phyloP scores from a whole-genome alignment of 2,797 vertebrate species.

The Pseudomugil gertrudae region DNA sequence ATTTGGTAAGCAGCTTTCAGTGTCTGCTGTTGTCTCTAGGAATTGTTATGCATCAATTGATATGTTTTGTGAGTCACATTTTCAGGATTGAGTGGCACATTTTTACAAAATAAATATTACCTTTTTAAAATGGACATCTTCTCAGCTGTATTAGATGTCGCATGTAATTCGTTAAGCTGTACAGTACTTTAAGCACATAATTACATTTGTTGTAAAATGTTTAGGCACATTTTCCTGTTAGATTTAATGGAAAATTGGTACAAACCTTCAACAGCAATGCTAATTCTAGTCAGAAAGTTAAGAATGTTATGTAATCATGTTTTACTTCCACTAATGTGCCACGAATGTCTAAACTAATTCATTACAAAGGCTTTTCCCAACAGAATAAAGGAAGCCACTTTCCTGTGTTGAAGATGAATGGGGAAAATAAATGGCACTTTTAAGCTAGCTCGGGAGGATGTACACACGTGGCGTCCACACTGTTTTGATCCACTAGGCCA shows the following conservation, averaged over 20 bases:
- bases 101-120: no score
- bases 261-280: no score
- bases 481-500: conserved; percentile 36
- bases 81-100: no score
- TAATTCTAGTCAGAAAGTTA: neutral
- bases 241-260: no score
- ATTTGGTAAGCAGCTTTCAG: no score
- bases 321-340: neutral
- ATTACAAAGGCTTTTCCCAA: conserved; percentile 7
- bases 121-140: no score
- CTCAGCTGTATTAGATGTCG: no score
- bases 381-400: conserved; percentile 3
- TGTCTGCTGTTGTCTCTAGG: neutral
- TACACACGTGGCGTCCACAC: conserved; percentile 22
- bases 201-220: neutral
- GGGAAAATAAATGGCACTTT: conserved; percentile 34
- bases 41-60: neutral
- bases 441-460: conserved; percentile 31
- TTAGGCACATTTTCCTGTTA: no score
- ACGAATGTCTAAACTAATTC: neutral
- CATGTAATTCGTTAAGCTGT: no score
- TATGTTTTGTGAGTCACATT: neutral
- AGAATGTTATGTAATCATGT: neutral
- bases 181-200: no score
- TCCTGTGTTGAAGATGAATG: conserved; percentile 25